Conservation (phyloP, 2,888 invertebrate genomes). For the Euzophera pinguis region DNA sequence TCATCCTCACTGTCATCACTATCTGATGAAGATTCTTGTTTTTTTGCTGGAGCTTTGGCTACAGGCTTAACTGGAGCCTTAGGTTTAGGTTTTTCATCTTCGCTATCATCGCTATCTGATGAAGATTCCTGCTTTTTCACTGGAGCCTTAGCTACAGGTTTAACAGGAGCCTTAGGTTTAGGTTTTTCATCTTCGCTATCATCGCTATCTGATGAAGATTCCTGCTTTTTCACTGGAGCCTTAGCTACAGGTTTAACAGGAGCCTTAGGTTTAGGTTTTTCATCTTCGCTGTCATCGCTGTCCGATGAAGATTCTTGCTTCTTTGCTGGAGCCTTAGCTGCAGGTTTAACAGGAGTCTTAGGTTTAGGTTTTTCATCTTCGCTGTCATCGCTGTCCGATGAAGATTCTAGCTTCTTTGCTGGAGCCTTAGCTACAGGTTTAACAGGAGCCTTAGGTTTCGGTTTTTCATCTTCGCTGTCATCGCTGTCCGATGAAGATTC, state of each 20-base stretch:
- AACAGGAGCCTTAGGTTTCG: not conserved
- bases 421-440: slow-evolving; percentile 21
- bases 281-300: slow-evolving; percentile 47
- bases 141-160: not conserved
- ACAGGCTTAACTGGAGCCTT: slow-evolving; percentile 9
- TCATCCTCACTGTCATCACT: slow-evolving; percentile 34
- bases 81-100: slow-evolving; percentile 27
- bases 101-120: slow-evolving; percentile 34
- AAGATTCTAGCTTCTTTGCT: no score
- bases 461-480: not conserved
- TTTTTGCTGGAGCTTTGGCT: slow-evolving; percentile 27
- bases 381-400: no score
- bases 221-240: slow-evolving; percentile 25
- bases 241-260: no score
- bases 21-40: slow-evolving; percentile 28
- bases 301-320: slow-evolving; percentile 28
- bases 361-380: not conserved
- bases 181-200: slow-evolving; percentile 49
- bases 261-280: slow-evolving; percentile 28
- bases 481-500: no score
- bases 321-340: slow-evolving; percentile 25
- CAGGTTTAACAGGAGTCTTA: slow-evolving; percentile 13
- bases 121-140: slow-evolving; percentile 29
- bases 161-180: slow-evolving; percentile 12
- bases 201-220: slow-evolving; percentile 30